These are phyloP conservation scores for Psilopogon haemacephalus DNA, from an alignment of 2,113 vertebrate genomes.

Conservation along the genomic window DNA sequence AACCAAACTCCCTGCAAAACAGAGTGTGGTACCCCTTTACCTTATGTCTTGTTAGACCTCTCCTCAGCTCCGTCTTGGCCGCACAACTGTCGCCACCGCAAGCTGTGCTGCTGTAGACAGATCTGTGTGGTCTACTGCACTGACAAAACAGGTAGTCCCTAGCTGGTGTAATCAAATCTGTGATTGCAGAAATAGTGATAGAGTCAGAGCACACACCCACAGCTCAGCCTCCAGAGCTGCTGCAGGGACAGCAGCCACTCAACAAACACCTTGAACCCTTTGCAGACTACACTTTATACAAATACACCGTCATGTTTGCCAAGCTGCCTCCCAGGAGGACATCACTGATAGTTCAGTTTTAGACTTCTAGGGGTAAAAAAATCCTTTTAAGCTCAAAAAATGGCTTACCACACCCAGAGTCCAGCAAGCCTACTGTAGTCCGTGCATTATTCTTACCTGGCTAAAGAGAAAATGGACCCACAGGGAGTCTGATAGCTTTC, in stretches of 20 bases:
- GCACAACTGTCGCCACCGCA: not conserved
- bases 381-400: not conserved
- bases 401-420: not conserved
- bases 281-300: rapidly evolving
- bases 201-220: not conserved
- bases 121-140: not conserved
- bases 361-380: not conserved
- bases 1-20: not conserved
- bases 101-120: not conserved
- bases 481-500: not conserved
- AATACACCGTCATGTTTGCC: not conserved
- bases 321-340: not conserved
- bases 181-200: not conserved
- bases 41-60: not conserved
- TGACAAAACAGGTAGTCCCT: not conserved
- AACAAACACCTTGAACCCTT: not conserved
- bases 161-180: not conserved
- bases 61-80: not conserved
- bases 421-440: not conserved
- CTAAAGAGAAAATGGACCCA: not conserved
- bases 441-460: rapidly evolving
- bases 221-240: not conserved
- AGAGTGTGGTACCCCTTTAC: not conserved
- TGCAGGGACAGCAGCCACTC: not conserved
- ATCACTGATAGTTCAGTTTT: not conserved